These are phyloP conservation scores for Phenganax marumi DNA, from an alignment of 92 coral and sea anemone species.

Conservation along the genomic window DNA sequence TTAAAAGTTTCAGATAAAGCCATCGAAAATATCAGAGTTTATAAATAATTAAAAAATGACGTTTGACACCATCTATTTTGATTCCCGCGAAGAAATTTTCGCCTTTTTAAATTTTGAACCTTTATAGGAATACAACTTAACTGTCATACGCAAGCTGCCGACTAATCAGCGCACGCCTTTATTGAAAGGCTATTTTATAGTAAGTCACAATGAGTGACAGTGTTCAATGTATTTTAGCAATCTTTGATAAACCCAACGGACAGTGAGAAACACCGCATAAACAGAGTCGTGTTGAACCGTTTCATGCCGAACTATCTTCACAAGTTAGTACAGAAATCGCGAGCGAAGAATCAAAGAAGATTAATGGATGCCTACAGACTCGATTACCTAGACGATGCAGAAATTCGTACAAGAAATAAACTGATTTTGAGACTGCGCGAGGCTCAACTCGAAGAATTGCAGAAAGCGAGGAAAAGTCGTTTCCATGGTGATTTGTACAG, in stretches of 20 bases:
- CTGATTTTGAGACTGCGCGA: constrained; percentile 55
- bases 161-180: too few species aligned
- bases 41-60: too few species aligned
- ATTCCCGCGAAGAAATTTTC: too few species aligned
- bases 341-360: constrained; percentile 33
- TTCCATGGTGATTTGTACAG: constrained; percentile 94
- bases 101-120: too few species aligned
- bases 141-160: too few species aligned
- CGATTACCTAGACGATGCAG: constrained; percentile 27
- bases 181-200: too few species aligned
- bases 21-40: too few species aligned
- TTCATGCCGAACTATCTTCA: constrained; percentile 46
- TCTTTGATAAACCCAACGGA: neutral
- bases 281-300: constrained; percentile 15
- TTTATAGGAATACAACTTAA: too few species aligned
- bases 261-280: neutral
- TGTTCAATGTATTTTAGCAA: neutral
- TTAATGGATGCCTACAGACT: constrained; percentile 31
- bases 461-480: constrained; percentile 60
- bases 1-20: too few species aligned
- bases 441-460: constrained; percentile 69
- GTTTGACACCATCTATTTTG: too few species aligned
- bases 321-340: constrained; percentile 31
- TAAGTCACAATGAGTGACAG: too few species aligned
- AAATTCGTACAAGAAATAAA: constrained; percentile 5